Conservation (phyloP, 2,888 invertebrate species). For the Thyatira batis region DNA sequence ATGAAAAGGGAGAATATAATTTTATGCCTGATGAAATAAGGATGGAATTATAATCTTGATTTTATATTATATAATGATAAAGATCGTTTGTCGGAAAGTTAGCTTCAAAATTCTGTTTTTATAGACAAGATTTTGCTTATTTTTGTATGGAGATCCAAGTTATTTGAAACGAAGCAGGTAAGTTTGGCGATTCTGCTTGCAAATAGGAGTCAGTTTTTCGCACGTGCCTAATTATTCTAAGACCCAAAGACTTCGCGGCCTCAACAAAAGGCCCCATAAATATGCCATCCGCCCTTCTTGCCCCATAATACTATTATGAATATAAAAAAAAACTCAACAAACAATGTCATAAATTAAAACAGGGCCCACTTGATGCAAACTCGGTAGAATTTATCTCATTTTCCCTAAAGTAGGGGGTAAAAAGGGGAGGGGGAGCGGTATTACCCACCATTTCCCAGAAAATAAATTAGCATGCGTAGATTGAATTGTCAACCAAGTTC, state of each 20-base stretch:
- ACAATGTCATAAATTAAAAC: not conserved
- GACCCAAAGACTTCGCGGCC: not conserved
- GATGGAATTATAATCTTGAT: too few relatives aligned
- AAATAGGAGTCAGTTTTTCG: too few relatives aligned
- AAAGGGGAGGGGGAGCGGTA: not conserved
- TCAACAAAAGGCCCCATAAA: not conserved
- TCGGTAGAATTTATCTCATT: constrained; percentile 11
- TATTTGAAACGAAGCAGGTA: too few relatives aligned
- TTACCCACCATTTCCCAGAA: constrained; percentile 22
- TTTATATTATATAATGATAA: too few relatives aligned
- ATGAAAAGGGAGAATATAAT: too few relatives aligned
- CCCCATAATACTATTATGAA: not conserved
- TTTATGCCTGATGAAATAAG: too few relatives aligned
- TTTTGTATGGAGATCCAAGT: too few relatives aligned
- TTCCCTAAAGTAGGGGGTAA: constrained; percentile 11
- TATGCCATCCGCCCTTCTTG: not conserved
- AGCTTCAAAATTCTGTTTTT: too few relatives aligned
- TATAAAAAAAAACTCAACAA: constrained; percentile 1
- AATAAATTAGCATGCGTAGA: constrained; percentile 60
- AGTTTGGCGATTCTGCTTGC: too few relatives aligned
- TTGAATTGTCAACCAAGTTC: constrained; percentile 52
- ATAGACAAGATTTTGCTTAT: too few relatives aligned
- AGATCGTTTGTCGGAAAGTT: too few relatives aligned
- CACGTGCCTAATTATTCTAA: too few relatives aligned
- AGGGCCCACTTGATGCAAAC: constrained; percentile 13